A percentile compares a stretch with the other conserved stretches of the same genome.
Evolutionary conservation across 1,140 invertebrate species (phyloP).

Genomic region (Rhizoglyphus robini): DNA sequence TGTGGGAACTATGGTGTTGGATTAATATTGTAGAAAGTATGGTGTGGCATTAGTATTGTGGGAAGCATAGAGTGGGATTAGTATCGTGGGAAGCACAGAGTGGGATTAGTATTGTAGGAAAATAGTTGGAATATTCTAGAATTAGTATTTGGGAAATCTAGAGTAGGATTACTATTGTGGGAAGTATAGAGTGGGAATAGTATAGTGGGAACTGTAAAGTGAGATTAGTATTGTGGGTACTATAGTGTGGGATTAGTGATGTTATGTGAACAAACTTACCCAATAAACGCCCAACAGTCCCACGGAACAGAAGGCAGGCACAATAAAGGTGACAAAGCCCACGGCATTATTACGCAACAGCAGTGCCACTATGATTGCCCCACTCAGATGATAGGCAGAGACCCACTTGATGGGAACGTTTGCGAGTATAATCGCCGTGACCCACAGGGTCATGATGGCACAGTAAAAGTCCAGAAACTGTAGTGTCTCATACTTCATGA

Average conservation of each 20-base stretch:
- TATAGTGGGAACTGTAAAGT: not conserved
- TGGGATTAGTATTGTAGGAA: too few species aligned
- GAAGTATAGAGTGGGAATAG: slow-evolving; percentile 13
- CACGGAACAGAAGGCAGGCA: slow-evolving; percentile 27
- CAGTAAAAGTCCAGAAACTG: slow-evolving; percentile 35
- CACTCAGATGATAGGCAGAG: slow-evolving; percentile 31
- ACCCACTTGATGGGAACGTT: slow-evolving; percentile 26
- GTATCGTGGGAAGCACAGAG: too few species aligned
- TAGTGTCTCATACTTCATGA: slow-evolving; percentile 33
- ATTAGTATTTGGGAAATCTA: not conserved
- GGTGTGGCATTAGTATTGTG: too few species aligned
- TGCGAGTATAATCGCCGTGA: slow-evolving; percentile 34
- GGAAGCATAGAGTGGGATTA: too few species aligned
- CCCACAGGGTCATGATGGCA: slow-evolving; percentile 34
- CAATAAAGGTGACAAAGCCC: slow-evolving; percentile 28
- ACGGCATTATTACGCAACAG: slow-evolving; percentile 29
- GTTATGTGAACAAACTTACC: slow-evolving; percentile 25
- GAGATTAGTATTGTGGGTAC: not conserved
- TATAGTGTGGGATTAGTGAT: not conserved
- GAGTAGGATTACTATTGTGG: not conserved
- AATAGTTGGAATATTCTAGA: too few species aligned
- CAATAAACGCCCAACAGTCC: slow-evolving; percentile 31
- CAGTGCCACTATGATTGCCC: slow-evolving; percentile 30
- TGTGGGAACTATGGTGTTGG: too few species aligned
- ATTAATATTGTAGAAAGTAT: too few species aligned